Conservation (phyloP, 2,888 invertebrate species). For the Ennomos erosarius region DNA sequence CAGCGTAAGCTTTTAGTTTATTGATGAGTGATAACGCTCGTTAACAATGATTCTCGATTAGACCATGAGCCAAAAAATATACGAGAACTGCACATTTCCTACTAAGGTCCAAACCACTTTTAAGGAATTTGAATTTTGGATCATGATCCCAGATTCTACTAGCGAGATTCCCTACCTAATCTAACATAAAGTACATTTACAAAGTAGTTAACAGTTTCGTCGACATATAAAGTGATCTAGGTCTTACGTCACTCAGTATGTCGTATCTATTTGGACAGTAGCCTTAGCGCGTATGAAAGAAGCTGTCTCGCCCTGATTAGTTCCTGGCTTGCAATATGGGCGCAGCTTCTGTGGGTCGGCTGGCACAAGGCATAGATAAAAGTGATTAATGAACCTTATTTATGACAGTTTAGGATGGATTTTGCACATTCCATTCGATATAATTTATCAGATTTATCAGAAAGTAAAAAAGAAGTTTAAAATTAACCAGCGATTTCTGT, state of each 20-base stretch:
- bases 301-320: constrained; percentile 56
- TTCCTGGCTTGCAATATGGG: constrained; percentile 37
- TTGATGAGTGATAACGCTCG: constrained; percentile 1
- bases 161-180: too few species aligned
- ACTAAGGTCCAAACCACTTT: too few species aligned
- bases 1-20: constrained; percentile 1
- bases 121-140: too few species aligned
- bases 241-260: background rate
- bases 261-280: constrained; percentile 18
- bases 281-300: constrained; percentile 39
- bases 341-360: constrained; percentile 24
- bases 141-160: too few species aligned
- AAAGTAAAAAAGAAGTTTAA: too few species aligned
- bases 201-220: too few species aligned
- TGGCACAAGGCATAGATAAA: constrained; percentile 6
- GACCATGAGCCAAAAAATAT: background rate
- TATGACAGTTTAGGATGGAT: too few species aligned
- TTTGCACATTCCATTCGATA: too few species aligned
- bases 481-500: too few species aligned
- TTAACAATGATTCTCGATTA: background rate
- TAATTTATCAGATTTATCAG: too few species aligned
- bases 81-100: background rate
- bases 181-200: too few species aligned
- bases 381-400: constrained; percentile 1
- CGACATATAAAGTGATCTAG: too few species aligned